Conservation (phyloP, 2,888 invertebrate species). For the Amiota minor region DNA sequence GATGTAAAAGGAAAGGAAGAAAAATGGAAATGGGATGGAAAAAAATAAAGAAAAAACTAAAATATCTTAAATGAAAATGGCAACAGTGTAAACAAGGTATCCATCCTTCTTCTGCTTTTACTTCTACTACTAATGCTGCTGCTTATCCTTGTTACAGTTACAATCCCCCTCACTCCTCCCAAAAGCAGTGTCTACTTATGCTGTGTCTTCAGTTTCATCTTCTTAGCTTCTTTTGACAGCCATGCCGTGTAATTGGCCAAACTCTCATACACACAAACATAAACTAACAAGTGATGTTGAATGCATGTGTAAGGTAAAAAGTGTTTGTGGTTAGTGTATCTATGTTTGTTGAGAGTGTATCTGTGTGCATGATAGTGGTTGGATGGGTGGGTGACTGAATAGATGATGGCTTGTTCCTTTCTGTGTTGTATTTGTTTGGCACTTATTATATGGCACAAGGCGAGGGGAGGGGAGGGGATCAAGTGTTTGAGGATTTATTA, state of each 20-base stretch:
- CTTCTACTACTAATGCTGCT: conserved; percentile 13
- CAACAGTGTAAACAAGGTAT: conserved; percentile 58
- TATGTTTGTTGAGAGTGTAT: no score
- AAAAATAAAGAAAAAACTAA: conserved; percentile 43
- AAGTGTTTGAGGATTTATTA: conserved; percentile 20
- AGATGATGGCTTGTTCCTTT: neutral
- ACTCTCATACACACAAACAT: conserved; percentile 5
- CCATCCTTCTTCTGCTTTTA: conserved; percentile 7
- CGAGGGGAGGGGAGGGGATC: no score
- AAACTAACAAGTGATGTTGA: neutral
- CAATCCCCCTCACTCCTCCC: no score
- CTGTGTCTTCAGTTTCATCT: conserved; percentile 16
- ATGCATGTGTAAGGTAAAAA: neutral
- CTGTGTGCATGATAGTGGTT: no score
- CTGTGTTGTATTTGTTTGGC: neutral
- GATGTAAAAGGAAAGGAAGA: conserved; percentile 22
- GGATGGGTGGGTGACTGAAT: no score
- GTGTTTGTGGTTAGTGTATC: no score
- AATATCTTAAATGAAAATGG: conserved; percentile 55
- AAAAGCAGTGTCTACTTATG: neutral
- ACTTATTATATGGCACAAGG: no score
- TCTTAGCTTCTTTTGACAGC: conserved; percentile 32
- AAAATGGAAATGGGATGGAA: conserved; percentile 24
- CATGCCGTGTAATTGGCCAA: conserved; percentile 35
- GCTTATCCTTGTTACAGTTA: neutral